Base-by-base conservation (phyloP, 2,888 invertebrate species). In the Synergus umbraculus region DNA sequence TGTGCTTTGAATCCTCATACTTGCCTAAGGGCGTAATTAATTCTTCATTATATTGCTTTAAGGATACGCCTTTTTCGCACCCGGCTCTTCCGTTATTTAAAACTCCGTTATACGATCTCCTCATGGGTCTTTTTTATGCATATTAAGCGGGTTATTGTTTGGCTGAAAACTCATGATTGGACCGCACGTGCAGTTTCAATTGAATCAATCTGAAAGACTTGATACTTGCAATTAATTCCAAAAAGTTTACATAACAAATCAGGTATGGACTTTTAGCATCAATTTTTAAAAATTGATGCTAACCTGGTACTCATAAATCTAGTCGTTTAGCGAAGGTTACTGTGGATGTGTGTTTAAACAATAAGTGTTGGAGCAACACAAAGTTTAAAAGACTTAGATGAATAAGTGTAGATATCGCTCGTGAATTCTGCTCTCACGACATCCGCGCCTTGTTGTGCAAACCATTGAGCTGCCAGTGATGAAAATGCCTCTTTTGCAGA, bases 61-160 rank as follows among this genome's bases (percentile, higher is more conserved):
- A n/a, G 37, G 73, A 37, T 37, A 73, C 73, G 37, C 54, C 54
- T 54, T 73, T 73, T 54, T 73, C 37, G 73, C 73, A 73, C 73
- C 54, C 54, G 73, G 73, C 73, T 73, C 54, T 29, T 54, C 73
- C 54, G 49, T 73, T 73, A 73, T 73, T 54, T 73, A 54, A 73
- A 54, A 73, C 37, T 73, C 73, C 37, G 49, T 73, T 73, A 73
- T 54, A 73, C 49, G 37, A 73, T 73, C 54, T 73, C 73, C 37
- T 54, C 49, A 4, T 54, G 18, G 37, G 37, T 29, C 54, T 37
- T 49, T 73, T 73, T 73, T 73, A 54, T 73, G 54, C 54, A 73
- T 73, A 73, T 54, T 37, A 73, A 73, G 54, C 15, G 29, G 37
- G n/a, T 29, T 73, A 73, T 73, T 73, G 37, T 73, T 73, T 73